Base-by-base conservation (phyloP, 2,888 invertebrate genomes). In the Erpobdella octoculata region DNA sequence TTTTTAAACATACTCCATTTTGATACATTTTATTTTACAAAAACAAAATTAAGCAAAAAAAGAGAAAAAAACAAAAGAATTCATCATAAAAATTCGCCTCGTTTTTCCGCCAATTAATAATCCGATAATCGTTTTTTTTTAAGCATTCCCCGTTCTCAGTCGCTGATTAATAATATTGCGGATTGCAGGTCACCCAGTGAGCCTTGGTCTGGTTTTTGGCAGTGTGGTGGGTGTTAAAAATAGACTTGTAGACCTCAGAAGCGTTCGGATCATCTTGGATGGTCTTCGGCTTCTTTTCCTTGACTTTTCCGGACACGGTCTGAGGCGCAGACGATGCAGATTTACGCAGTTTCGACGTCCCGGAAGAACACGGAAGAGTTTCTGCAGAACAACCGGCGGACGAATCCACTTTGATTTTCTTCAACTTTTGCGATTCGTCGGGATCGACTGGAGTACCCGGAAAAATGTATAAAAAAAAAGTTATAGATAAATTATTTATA, bases 181-280 rank as follows among this genome's bases (percentile, higher is more conserved):
- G 97, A 86, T 97, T 97, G 79, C 93, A 95, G 0, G 97, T 97
- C 71, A 97, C 89, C 98, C 97, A 98, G 82, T 97, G 95, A 1
- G 93, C 93, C 77, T 90, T 88, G 61, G 89, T 87, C 82, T 96
- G 93, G 70, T 90, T 89, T 78, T 90, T 87, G 71, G 95, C 96
- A 71, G 88, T 89, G 79, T 90, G 88, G 80, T 93, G 93, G 9
- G 90, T 88, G 0, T 95, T 97, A 80, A 98, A 98, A 69, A 98
- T 83, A 1, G 95, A 95, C 83, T 97, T 98, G 81, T 91, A 93
- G 0, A 93, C 93, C 83, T 91, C 90, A 73, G 90, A 90, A 5
- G 90, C 90, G 78, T 89, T 90, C 0, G 93, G 92, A 84, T 97
- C 95, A 73, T 90, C 89, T 0, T 94, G 92, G 38, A 96, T 76